Evolutionary conservation across 2,113 vertebrate species (phyloP), one percentile per base, ranked within the genome.

Genomic region (Leucoraja erinaceus): DNA sequence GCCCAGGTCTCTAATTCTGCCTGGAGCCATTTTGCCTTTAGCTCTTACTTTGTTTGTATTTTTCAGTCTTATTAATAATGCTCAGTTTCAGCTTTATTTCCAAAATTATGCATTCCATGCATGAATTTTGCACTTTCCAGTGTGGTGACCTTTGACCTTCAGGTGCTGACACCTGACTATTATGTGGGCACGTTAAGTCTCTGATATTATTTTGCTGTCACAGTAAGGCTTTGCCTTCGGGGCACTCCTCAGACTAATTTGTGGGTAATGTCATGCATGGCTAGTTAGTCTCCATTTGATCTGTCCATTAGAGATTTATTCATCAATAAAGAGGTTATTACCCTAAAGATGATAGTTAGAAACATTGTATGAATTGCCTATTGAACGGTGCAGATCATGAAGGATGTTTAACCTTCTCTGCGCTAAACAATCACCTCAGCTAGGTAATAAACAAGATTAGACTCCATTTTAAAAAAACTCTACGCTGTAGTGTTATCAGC

Each of bases 261-360:
- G 95, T 94, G 94, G 90, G 93, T 96, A 96, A 96, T 95, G 96
- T 96, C 96, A 96, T 96, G 96, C 96, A 95, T 96, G 96, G 95
- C 94, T 95, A 95, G 95, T 95, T 95, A 95, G 95, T 94, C 95
- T 95, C 95, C 94, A 96, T 96, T 96, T 96, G 95, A 95, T 96
- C 95, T 95, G 95, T 96, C 96, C 95, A 95, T 96, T 93, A 93
- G 94, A 96, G 95, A 97, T 97, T 96, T 97, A 97, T 96, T 96
- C 94, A 95, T 95, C 96, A 96, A 96, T 96, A 96, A 96, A 96
- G 94, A 94, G 2, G 88, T 95, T 96, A 96, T 95, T 95, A 94
- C 94, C 94, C 95, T 95, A 96, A 93, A 93, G 95, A 95, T 94
- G 94, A 95, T 95, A 95, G 96, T 94, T 95, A 95, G 95, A 95